phyloP scores from a whole-genome alignment of 92 coral and sea anemone genomes.

The Scolanthus callimorphus region DNA sequence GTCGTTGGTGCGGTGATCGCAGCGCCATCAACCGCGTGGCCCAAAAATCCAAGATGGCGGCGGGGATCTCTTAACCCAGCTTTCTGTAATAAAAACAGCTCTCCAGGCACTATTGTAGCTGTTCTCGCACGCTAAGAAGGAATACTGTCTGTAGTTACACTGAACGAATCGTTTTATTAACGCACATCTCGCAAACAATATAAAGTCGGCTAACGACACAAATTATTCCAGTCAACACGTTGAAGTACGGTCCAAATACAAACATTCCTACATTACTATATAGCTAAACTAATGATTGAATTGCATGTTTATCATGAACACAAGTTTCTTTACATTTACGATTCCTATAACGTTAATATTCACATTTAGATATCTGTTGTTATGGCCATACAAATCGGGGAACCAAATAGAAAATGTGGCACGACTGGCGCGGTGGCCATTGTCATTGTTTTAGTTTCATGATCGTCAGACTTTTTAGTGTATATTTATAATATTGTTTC shows the following conservation, averaged over 20 bases:
- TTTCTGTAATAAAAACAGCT: too few relatives aligned
- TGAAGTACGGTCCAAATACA: conserved; percentile 20
- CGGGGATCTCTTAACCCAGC: too few relatives aligned
- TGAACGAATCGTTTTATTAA: conserved; percentile 82
- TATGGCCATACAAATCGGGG: conserved; percentile 23
- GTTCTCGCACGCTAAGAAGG: too few relatives aligned
- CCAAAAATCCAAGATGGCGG: too few relatives aligned
- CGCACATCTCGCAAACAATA: conserved; percentile 89
- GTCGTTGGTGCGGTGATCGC: too few relatives aligned
- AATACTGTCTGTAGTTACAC: conserved; percentile 22
- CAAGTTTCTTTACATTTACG: conserved; percentile 1
- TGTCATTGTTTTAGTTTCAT: not conserved
- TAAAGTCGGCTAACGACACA: conserved; percentile 80
- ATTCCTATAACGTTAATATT: conserved; percentile 5
- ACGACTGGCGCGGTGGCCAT: not conserved
- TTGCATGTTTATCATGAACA: not conserved
- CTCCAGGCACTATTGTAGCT: too few relatives aligned
- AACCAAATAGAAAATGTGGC: conserved; percentile 4
- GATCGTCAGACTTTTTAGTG: not conserved
- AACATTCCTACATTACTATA: conserved; percentile 19
- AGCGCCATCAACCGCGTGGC: too few relatives aligned
- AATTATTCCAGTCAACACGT: conserved; percentile 54
- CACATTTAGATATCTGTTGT: conserved; percentile 29
- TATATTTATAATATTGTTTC: conserved; percentile 1
- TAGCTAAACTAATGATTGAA: not conserved